Evolutionary conservation across 2,888 invertebrate species (phyloP).

Genomic region (Exocentrus adspersus): DNA sequence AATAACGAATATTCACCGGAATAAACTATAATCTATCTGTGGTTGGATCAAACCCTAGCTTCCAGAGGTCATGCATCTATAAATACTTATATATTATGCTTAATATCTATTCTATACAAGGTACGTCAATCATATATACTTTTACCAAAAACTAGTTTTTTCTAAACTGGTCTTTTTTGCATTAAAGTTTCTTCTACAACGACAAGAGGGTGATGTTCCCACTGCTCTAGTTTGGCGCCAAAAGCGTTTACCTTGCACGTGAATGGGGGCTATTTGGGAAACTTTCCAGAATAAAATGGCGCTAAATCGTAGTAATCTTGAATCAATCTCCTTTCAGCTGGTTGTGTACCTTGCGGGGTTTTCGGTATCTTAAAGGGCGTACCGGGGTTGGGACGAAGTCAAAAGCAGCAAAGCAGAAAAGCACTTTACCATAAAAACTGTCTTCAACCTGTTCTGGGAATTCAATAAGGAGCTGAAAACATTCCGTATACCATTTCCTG

Average conservation of each 20-base stretch:
- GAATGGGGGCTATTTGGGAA: conserved; percentile 26
- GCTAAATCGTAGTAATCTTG: conserved; percentile 37
- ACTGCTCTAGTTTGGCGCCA: conserved; percentile 28
- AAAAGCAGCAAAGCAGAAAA: conserved; percentile 41
- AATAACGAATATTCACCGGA: conserved; percentile 10
- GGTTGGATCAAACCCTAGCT: neutral
- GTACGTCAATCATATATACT: too few relatives aligned
- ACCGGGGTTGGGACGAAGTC: conserved; percentile 40
- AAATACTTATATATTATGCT: neutral
- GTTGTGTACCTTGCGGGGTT: conserved; percentile 37
- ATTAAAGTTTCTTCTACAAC: too few relatives aligned
- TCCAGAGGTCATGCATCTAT: neutral
- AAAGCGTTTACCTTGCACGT: conserved; percentile 12
- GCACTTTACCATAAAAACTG: conserved; percentile 40
- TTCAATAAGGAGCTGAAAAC: conserved; percentile 37
- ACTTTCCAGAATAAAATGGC: conserved; percentile 35
- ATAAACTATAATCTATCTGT: neutral
- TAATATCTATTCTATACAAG: too few relatives aligned
- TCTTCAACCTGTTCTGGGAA: conserved; percentile 43
- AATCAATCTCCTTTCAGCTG: conserved; percentile 38
- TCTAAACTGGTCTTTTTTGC: too few relatives aligned
- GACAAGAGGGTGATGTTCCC: too few relatives aligned
- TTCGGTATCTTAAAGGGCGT: conserved; percentile 43
- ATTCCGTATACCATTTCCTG: conserved; percentile 43
- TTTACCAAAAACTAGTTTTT: too few relatives aligned